These are phyloP conservation scores for Ispidina lecontei DNA, from an alignment of 2,797 vertebrate species.

Conservation along the genomic window DNA sequence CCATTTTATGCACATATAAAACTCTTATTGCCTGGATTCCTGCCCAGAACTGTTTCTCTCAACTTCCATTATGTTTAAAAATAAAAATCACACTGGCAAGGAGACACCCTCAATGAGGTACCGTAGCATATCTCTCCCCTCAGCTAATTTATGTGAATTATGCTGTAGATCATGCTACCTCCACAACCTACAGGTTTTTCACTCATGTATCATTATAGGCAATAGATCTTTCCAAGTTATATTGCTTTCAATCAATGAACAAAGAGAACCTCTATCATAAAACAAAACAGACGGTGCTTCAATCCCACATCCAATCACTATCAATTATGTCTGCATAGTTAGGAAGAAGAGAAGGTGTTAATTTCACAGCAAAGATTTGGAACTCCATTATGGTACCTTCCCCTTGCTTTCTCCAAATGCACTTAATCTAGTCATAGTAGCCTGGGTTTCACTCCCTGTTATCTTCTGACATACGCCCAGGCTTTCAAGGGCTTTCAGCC, in stretches of 20 bases:
- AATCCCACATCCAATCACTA: neutral
- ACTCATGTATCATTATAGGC: conserved; percentile 6
- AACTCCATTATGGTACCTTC: neutral
- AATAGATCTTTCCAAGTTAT: conserved; percentile 5
- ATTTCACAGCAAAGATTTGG: conserved; percentile 17
- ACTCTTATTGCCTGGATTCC: conserved; percentile 14
- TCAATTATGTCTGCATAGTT: conserved; percentile 9
- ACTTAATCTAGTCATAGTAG: neutral
- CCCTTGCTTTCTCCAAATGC: neutral
- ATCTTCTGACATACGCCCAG: neutral
- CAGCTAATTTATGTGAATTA: conserved; percentile 42
- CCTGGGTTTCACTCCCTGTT: neutral
- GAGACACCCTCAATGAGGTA: conserved; percentile 27
- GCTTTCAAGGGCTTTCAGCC: neutral
- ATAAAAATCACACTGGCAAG: conserved; percentile 38
- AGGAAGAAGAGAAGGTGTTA: neutral
- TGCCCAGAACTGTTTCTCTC: conserved; percentile 60
- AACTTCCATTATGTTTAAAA: conserved; percentile 65
- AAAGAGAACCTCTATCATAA: conserved; percentile 5
- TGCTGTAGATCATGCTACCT: conserved; percentile 1
- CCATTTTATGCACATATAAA: conserved; percentile 34
- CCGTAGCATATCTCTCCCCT: neutral
- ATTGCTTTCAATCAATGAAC: neutral
- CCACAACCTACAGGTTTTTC: conserved; percentile 27
- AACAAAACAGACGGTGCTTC: conserved; percentile 9